Evolutionary conservation across 2,113 vertebrate species (phyloP), one percentile per base, ranked within the genome.

Genomic region (Phrynosoma blainvillii): DNA sequence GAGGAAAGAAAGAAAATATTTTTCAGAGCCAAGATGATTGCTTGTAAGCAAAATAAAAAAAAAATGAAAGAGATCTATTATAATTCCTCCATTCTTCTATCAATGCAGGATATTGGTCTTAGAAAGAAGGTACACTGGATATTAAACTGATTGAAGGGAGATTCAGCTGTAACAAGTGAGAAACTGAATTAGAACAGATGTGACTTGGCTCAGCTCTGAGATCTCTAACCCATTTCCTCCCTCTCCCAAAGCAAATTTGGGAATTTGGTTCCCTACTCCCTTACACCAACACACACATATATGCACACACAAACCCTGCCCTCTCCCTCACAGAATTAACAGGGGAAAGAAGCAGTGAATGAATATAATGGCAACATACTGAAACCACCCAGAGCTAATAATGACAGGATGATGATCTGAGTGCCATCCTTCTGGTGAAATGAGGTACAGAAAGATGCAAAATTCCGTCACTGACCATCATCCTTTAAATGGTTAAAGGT

Each of bases 101-200:
- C 79, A 59, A 12, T 79, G 68, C 23, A 40, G 21, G 84, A 91
- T 89, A 93, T 84, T 91, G 75, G 79, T 71, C 85, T 83, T 77
- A 73, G 77, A 81, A 71, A 93, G 59, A 94, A 52, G n/a, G 87
- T n/a, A 88, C 47, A 40, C 20, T 25, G 65, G 77, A 89, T 87
- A 92, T 70, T 85, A 90, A 91, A 90, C 36, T 89, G 74, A 77
- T 85, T 89, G n/a, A 66, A 84, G 21, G 81, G 5, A 88, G 21
- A 85, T 27, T 18, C 82, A 71, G 21, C 23, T 81, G 56, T 77
- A 92, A 82, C 40, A 25, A 93, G 23, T 23, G 32, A 27, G 25
- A 90, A 59, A 62, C 16, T 1, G 52, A 27, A 84, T 81, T 80
- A 79, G 62, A 30, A 0, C 0, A 56, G 3, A 88, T 82, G 87